Evolutionary conservation across 2,797 vertebrate species (phyloP).

Genomic region (Schizothorax lantsangensis): DNA sequence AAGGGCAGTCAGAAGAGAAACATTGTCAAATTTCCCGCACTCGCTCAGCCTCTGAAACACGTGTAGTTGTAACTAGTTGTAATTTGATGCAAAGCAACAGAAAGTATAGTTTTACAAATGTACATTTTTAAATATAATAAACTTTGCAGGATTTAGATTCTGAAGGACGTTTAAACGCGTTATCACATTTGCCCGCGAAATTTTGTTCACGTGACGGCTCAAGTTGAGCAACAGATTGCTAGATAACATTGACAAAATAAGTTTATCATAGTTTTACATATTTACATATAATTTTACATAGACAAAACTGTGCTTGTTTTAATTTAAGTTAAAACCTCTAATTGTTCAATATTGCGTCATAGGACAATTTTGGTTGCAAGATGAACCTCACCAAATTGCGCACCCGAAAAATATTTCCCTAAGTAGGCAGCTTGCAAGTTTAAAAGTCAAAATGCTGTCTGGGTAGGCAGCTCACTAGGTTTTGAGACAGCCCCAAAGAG

Average conservation of each 20-base stretch:
- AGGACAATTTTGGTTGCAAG: not conserved
- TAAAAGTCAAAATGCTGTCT: not conserved
- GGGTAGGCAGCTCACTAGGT: not conserved
- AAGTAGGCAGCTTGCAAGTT: not conserved
- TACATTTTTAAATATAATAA: not conserved
- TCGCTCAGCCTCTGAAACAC: not conserved
- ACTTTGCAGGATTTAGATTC: not conserved
- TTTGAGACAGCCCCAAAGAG: conserved; percentile 5
- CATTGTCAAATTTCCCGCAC: not conserved
- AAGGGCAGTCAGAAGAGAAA: not conserved
- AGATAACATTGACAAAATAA: not conserved
- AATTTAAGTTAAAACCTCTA: not conserved
- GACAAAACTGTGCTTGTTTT: not conserved
- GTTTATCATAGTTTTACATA: not conserved
- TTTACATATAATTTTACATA: too few relatives aligned
- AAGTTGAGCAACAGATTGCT: not conserved
- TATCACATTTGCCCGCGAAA: not conserved
- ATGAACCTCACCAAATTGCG: not conserved
- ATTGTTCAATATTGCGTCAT: not conserved
- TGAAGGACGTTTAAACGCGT: not conserved
- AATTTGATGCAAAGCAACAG: not conserved
- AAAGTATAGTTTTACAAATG: not conserved
- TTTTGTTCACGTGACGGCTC: not conserved
- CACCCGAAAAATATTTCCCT: not conserved
- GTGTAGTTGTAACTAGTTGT: not conserved